These are phyloP conservation scores for Heliconius hortense DNA, from an alignment of 2,888 invertebrate species.

Conservation along the genomic window DNA sequence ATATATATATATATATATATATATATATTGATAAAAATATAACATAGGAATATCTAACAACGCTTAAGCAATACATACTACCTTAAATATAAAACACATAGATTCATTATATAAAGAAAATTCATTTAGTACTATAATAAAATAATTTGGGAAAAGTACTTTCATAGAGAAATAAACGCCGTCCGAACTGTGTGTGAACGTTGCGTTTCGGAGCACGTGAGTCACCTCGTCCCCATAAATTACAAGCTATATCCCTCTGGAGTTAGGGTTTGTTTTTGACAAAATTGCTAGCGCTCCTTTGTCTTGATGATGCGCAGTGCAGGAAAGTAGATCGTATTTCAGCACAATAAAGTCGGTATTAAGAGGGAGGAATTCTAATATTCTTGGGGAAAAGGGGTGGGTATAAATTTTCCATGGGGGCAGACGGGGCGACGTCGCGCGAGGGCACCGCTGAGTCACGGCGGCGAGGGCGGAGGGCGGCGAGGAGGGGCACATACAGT, in stretches of 20 bases:
- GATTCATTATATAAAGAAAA: not conserved
- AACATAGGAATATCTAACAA: not conserved
- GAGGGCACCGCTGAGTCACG: slow-evolving; percentile 81
- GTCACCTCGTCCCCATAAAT: slow-evolving; percentile 70
- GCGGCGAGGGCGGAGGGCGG: slow-evolving; percentile 51
- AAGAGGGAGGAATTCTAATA: slow-evolving; percentile 57
- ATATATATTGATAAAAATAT: not conserved
- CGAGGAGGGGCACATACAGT: slow-evolving; percentile 69
- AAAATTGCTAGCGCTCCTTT: slow-evolving; percentile 76
- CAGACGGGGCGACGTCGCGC: slow-evolving; percentile 81
- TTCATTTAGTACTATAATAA: not conserved
- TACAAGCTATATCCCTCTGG: slow-evolving; percentile 77
- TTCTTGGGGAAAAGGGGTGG: slow-evolving; percentile 77
- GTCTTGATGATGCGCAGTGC: slow-evolving; percentile 58
- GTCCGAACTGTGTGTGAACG: slow-evolving; percentile 63
- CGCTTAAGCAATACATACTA: not conserved
- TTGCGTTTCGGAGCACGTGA: slow-evolving; percentile 75
- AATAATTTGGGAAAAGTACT: not conserved
- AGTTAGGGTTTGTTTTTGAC: slow-evolving; percentile 79
- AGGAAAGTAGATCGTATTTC: slow-evolving; percentile 59
- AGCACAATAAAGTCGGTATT: slow-evolving; percentile 58
- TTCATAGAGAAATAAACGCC: slow-evolving; percentile 35
- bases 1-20: not conserved
- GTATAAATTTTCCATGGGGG: slow-evolving; percentile 82
- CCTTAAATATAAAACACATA: not conserved